These are phyloP conservation scores for Pheosia gnoma DNA, from an alignment of 2,888 invertebrate genomes.

Conservation along the genomic window DNA sequence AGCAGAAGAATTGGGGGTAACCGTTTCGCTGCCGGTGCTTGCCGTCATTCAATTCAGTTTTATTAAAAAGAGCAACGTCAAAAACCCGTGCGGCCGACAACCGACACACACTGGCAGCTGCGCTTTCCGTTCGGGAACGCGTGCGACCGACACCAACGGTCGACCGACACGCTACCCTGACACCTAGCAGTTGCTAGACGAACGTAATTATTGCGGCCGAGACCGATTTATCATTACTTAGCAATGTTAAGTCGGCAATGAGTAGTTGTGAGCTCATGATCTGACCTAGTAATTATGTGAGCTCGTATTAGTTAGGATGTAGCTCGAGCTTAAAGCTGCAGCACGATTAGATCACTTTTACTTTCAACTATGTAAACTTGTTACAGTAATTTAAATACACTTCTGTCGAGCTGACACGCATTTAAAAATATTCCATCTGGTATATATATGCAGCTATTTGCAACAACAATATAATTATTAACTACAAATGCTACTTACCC, in stretches of 20 bases:
- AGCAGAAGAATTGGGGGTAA: constrained; percentile 18
- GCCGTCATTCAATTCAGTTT: constrained; percentile 53
- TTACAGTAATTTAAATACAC: neutral
- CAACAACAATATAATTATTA: constrained; percentile 18
- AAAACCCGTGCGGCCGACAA: constrained; percentile 36
- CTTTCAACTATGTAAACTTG: neutral
- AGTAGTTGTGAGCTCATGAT: neutral
- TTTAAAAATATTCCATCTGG: no score
- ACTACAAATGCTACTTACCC: constrained; percentile 18
- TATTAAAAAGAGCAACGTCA: constrained; percentile 59
- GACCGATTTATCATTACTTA: constrained; percentile 6
- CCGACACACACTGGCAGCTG: constrained; percentile 54
- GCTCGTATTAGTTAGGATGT: neutral
- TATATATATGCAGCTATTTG: constrained; percentile 7
- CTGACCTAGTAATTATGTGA: constrained; percentile 5
- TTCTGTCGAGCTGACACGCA: no score
- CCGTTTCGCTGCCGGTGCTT: constrained; percentile 22
- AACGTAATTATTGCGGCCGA: constrained; percentile 9
- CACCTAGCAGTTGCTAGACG: constrained; percentile 28
- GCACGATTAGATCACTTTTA: neutral
- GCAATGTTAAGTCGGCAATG: constrained; percentile 5
- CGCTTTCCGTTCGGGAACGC: constrained; percentile 53
- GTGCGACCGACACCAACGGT: constrained; percentile 48
- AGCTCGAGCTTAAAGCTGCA: neutral
- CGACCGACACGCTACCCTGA: constrained; percentile 32